Percentiles rank a stretch among this genome's conserved stretches.
Conservation (phyloP, 2,113 vertebrate species). For the Orthonyx spaldingii region DNA sequence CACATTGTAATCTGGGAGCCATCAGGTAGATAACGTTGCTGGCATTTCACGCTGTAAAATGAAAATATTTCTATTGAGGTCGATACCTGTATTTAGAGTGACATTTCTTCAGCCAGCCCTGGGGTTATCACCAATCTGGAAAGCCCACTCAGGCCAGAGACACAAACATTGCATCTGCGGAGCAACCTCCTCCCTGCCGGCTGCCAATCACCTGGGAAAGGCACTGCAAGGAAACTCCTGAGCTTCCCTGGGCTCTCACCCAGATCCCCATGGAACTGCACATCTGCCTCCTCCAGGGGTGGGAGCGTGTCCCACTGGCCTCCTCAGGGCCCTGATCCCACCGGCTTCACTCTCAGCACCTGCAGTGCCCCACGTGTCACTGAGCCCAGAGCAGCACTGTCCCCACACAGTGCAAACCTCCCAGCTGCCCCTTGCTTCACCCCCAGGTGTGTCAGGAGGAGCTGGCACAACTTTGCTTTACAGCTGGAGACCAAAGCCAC, state of each 20-base stretch:
- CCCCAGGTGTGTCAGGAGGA: no score
- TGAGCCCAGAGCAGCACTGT: background rate
- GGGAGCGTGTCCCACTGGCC: accelerated
- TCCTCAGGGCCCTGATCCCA: background rate
- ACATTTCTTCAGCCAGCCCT: slow-evolving; percentile 34
- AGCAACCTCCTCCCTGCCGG: background rate
- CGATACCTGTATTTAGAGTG: slow-evolving; percentile 34
- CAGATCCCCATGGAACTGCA: accelerated
- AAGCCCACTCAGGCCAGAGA: slow-evolving; percentile 18
- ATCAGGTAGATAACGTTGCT: slow-evolving; percentile 32
- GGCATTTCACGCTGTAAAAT: slow-evolving; percentile 45
- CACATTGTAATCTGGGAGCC: slow-evolving; percentile 24
- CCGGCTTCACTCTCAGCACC: background rate
- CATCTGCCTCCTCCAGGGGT: accelerated
- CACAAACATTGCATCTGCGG: background rate
- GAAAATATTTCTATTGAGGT: slow-evolving; percentile 36
- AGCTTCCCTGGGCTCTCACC: background rate
- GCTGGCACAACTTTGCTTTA: no score
- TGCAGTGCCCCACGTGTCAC: accelerated
- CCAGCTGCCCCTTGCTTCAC: no score
- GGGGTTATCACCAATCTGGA: slow-evolving; percentile 25
- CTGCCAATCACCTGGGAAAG: background rate
- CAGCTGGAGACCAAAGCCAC: background rate
- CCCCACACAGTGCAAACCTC: no score
- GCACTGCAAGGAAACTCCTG: background rate